phyloP scores from a whole-genome alignment of 2,797 vertebrate species.

The Oreonectes daqikongensis region DNA sequence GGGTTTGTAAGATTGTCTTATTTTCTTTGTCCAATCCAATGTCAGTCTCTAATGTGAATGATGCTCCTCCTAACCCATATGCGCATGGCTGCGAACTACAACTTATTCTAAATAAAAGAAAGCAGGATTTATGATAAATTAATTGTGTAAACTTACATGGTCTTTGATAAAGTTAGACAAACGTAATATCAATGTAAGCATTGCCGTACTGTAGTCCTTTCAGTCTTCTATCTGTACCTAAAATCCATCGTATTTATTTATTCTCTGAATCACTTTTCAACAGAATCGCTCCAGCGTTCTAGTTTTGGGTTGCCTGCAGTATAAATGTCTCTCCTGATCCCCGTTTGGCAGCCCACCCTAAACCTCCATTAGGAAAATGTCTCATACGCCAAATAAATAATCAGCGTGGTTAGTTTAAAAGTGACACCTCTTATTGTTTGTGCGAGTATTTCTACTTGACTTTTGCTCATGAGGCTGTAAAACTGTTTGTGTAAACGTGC shows the following conservation, averaged over 20 bases:
- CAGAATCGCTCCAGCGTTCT: neutral
- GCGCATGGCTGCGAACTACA: no score
- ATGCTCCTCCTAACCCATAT: no score
- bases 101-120: no score
- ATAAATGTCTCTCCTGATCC: constrained; percentile 3
- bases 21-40: neutral
- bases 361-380: constrained; percentile 56
- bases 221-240: neutral
- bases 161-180: no score
- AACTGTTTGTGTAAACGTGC: constrained; percentile 5
- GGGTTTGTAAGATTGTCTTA: neutral
- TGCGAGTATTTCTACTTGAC: constrained; percentile 18
- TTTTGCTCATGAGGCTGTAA: constrained; percentile 12
- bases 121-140: no score
- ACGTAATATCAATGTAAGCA: no score
- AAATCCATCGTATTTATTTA: neutral
- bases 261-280: neutral
- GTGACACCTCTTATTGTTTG: constrained; percentile 52
- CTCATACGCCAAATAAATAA: constrained; percentile 51
- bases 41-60: neutral
- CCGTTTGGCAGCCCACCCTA: constrained; percentile 37
- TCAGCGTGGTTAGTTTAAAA: constrained; percentile 52
- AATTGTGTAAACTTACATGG: no score
- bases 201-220: neutral
- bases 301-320: neutral